phyloP scores from a whole-genome alignment of 2,888 invertebrate species.

The Polydrusus cervinus region DNA sequence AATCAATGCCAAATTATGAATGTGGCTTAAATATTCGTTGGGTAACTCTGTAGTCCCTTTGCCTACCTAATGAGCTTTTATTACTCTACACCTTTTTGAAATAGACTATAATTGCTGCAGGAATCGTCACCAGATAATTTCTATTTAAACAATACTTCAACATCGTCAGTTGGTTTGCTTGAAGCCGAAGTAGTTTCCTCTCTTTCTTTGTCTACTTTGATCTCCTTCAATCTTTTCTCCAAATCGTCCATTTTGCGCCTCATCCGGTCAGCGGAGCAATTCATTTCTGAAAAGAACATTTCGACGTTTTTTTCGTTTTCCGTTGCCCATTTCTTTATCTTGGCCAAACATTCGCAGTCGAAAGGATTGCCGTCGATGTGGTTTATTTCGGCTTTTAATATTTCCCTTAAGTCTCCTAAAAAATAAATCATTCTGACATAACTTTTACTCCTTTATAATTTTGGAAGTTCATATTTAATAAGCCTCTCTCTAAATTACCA shows the following conservation, averaged over 20 bases:
- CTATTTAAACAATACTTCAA: constrained; percentile 38
- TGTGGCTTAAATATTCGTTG: too few species aligned
- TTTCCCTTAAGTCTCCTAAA: constrained; percentile 53
- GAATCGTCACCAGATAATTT: too few species aligned
- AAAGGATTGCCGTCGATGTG: constrained; percentile 58
- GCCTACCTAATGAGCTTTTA: too few species aligned
- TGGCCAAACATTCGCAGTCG: constrained; percentile 63
- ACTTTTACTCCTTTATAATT: too few species aligned
- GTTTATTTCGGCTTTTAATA: constrained; percentile 60
- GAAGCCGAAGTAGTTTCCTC: constrained; percentile 31
- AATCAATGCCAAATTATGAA: too few species aligned
- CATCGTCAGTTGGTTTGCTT: constrained; percentile 9
- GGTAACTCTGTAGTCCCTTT: too few species aligned
- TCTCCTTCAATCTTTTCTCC: constrained; percentile 58
- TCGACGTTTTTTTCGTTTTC: constrained; percentile 57
- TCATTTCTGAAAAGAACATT: constrained; percentile 59
- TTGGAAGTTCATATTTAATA: too few species aligned
- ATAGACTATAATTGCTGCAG: too few species aligned
- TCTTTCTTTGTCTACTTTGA: constrained; percentile 48
- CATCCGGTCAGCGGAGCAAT: constrained; percentile 60
- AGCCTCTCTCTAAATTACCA: too few species aligned
- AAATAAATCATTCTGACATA: too few species aligned
- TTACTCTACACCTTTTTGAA: too few species aligned
- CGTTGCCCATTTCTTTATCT: constrained; percentile 58
- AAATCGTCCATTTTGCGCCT: constrained; percentile 58